Conservation (phyloP, 2,113 vertebrate species). For the Chionodraco myersi region DNA sequence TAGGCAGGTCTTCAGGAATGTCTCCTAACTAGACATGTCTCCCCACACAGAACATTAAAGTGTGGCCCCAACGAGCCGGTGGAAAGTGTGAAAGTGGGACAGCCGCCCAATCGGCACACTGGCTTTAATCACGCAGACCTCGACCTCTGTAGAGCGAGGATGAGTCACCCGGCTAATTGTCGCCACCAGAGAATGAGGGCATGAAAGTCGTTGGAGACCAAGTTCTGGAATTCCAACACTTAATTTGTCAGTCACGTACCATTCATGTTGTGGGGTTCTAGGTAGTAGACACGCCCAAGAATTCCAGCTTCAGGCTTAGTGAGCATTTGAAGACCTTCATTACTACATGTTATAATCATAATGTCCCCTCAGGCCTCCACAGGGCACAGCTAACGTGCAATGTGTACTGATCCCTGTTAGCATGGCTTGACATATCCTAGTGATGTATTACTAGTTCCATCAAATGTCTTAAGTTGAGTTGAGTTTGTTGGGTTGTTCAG, state of each 20-base stretch:
- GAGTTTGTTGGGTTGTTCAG: neutral
- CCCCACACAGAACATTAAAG: neutral
- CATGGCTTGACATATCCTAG: neutral
- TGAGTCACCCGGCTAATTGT: constrained; percentile 63
- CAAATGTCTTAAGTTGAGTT: too few relatives aligned
- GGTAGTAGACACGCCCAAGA: too few relatives aligned
- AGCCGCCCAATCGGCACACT: constrained; percentile 38
- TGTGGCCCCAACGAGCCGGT: constrained; percentile 32
- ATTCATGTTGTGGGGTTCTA: neutral
- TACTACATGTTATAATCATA: neutral
- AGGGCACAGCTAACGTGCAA: too few relatives aligned
- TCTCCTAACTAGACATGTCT: constrained; percentile 12
- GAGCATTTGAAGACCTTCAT: neutral
- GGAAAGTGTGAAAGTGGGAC: constrained; percentile 73
- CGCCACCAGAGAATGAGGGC: constrained; percentile 52
- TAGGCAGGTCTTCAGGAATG: neutral
- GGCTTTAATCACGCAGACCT: constrained; percentile 63
- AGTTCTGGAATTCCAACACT: constrained; percentile 6
- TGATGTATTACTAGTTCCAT: neutral
- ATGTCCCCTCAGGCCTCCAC: neutral
- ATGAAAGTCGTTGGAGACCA: constrained; percentile 9
- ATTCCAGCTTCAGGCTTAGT: neutral
- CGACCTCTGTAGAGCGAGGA: constrained; percentile 24
- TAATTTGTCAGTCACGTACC: neutral
- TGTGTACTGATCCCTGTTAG: neutral